Base-by-base conservation (phyloP, 1,140 invertebrate species). In the Frieseomelitta varia region DNA sequence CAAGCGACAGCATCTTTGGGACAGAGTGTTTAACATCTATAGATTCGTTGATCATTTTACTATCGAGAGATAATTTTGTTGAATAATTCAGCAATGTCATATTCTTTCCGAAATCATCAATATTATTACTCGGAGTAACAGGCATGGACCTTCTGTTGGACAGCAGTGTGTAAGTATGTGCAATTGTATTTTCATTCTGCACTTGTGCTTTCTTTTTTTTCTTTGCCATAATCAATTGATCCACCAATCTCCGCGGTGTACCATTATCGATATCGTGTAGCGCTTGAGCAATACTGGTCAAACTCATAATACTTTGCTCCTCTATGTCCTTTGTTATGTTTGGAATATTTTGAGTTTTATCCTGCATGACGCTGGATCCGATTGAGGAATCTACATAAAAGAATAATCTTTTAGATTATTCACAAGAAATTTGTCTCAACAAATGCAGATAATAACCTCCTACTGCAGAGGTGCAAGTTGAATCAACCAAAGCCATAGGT, bases 211-310 rank as follows among this genome's bases (percentile, higher is more conserved):
- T 85, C 51, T 88, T 91, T 56, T 92, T 91, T 51, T 93, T 94
- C 47, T 93, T 92, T 21, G 92, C 89, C 80, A 92, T 90, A 19
- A 95, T 80, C 30, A 95, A 74, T 76, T 93, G 85, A 85, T 95
- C 94, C 0, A 95, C 92, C 17, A 95, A 84, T 85, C 86, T 87
- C 51, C 93, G 82, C 12, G 94, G 94, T 24, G 92, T 93, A 8
- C 61, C 85, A 58, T 88, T 90, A 19, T 91, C 90, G 8, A 89
- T 88, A 27, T 91, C 80, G 81, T 94, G 86, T 24, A 95, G 79
- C 61, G 91, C 90, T 81, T 91, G 87, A 55, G 92, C 93, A 67
- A 95, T 95, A 75, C 88, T 92, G n/a, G 88, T 93, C 17, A 94
- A 81, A 90, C 93, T 94, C 88, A 95, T 91, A 1, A 92, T 39